Evolutionary conservation across 2,797 vertebrate genomes (phyloP), one percentile per base, ranked within the genome.

Genomic region (Cetoscarus ocellatus): DNA sequence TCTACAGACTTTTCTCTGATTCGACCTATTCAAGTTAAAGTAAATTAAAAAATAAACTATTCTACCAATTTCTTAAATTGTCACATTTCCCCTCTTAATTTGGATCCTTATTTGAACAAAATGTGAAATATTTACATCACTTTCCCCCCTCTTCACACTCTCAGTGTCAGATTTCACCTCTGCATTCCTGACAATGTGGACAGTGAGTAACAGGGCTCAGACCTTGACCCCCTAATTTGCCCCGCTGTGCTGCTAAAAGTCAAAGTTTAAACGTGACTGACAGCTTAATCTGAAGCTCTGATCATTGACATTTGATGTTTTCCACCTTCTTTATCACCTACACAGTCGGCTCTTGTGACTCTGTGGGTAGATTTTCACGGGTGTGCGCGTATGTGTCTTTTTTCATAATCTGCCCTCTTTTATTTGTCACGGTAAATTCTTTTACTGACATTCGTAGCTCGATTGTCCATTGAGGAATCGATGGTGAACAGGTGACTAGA

Each of bases 401-500:
- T 69, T 61, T 18, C 55, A 48, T 59, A 38, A 66, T 15, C 1
- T 14, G 12, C 39, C 35, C 3, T 12, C 7, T 7, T 62, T 48
- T 57, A 65, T 73, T 58, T 59, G 45, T 52, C n/a, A 57, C 58
- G 54, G 57, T 77, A 68, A 78, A 82, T 58, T 66, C 61, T 50
- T 47, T 48, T 40, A 57, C 38, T 9, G 19, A 61, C 3, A 0
- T 3, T 62, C 45, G 49, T 11, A 34, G 27, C 15, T 63, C 19
- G 8, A 77, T 79, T 84, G 49, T 86, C 75, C 18, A 1, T 56
- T 2, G 7, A 27, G 75, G 66, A 85, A 82, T 80, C 53, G 17
- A 15, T 5, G 52, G 59, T 3, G 57, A 87, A 86, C 90, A 92
- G 89, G 80, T 90, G 89, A 83, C 45, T 11, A 42, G 44, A 70